Evolutionary conservation across 1,140 invertebrate genomes (phyloP), one percentile per base, ranked within the genome.

Genomic region (Trichoplusia ni): DNA sequence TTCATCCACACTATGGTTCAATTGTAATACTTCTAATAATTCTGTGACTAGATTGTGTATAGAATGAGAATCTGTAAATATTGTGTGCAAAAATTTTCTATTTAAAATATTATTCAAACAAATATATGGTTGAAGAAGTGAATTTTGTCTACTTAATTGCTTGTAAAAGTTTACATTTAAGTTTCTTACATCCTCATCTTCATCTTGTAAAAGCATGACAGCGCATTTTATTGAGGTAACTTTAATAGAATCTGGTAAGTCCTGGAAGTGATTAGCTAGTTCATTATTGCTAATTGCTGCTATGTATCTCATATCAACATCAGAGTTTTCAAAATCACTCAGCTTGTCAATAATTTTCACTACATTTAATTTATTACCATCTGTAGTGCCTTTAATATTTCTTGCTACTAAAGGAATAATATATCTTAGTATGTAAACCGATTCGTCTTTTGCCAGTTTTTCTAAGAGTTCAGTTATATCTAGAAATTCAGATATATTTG

Each of bases 171-270:
- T 25, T 9, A 81, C 69, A 79, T 76, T 82, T 51, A 78, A 62
- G 62, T 77, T 74, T 67, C 90, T 79, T n/a, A 91, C 70, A 72
- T 82, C 77, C 59, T 84, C 81, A 67, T 91, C 83, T 72, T 91
- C 90, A 73, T 91, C 90, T 84, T 91, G 90, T 21, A 91, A 64
- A 0, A 91, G 69, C 38, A 83, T 77, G 23, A 90, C 27, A 38
- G 80, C 78, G 23, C 83, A 64, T 64, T 82, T 81, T n/a, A 90
- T 71, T 8, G 72, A 60, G 67, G 69, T 78, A n/a, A 82, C 69
- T 81, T 82, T 91, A 11, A 81, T 46, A 59, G 67, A 49, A 73
- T 83, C 74, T 14, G 67, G 8, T 58, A 82, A 70, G 27, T 33
- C 68, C 13, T 54, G 5, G 72, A 87, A 78, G 33, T 62, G 35